Base-by-base conservation (phyloP, 2,113 vertebrate species). In the Neopipo cinnamomea region DNA sequence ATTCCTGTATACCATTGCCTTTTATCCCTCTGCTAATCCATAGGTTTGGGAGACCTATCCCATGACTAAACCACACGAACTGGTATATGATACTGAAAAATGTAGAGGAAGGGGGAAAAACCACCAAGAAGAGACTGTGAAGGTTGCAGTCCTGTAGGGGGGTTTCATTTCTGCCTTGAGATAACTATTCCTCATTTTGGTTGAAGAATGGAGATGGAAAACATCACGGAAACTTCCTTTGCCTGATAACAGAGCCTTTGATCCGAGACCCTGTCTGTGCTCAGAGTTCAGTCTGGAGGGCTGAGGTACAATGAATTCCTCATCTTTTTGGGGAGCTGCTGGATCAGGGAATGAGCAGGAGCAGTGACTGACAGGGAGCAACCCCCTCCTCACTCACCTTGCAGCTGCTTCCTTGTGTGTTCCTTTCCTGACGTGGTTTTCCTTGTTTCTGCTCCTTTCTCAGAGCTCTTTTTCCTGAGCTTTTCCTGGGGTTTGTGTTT, bases 1-100 rank as follows among this genome's bases (percentile, higher is more conserved):
- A 81, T 81, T 93, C 65, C 73, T 63, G 3, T 47, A 6, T 78
- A 6, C 42, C 63, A 4, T n/a, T 61, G 72, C 80, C 76, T 85
- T 89, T 89, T 74, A 53, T 81, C 66, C 78, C n/a, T 50, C 65
- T 72, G 56, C 81, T 94, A 91, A 91, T 94, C 89, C 77, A 35
- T 28, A 42, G 28, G 56, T 67, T 88, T 91, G 85, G 61, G 78
- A 75, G 39, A 47, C 8, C 59, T 46, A 66, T 53, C 52, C 61
- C 42, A 15, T 49, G 61, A 47, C 28, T 93, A 31, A 87, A 81
- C 8, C 67, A 44, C 55, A 71, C 15, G n/a, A 41, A 63, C 20
- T 76, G 68, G 11, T 56, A 9, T 28, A 14, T 33, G 30, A 61
- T 12, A 12, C 1, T 17, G 61, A 49, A 55, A 33, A 67, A 75